Percentiles rank a stretch among this genome's conserved stretches.
Evolutionary conservation across 2,888 invertebrate genomes (phyloP).

Genomic region (Herminia tarsipennalis): DNA sequence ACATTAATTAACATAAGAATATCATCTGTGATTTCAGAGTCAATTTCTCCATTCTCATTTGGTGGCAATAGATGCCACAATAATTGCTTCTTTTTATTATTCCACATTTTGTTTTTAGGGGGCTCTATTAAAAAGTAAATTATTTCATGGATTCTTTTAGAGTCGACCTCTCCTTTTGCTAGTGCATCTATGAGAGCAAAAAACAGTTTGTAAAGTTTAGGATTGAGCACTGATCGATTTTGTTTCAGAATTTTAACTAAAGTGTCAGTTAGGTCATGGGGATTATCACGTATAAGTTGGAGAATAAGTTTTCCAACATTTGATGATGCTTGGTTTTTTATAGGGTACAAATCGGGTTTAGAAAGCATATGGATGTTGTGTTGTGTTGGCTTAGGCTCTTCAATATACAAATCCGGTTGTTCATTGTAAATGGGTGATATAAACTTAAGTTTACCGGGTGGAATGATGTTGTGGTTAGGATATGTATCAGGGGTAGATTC

Average conservation of each 20-base stretch:
- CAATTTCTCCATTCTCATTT: constrained; percentile 6
- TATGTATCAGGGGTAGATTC: not conserved
- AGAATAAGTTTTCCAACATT: not conserved
- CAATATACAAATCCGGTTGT: not conserved
- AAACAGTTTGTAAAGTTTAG: constrained; percentile 4
- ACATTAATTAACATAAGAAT: constrained; percentile 7
- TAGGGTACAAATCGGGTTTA: not conserved
- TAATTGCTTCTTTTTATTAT: not conserved
- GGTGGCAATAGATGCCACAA: not conserved
- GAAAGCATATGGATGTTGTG: not conserved
- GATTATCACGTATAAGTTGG: not conserved
- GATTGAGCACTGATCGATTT: constrained; percentile 1
- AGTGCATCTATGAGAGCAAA: not conserved
- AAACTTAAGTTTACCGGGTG: too few relatives aligned
- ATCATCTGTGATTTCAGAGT: constrained; percentile 19
- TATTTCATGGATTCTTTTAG: not conserved
- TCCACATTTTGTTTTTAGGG: not conserved
- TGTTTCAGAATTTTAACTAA: not conserved
- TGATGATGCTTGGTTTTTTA: not conserved
- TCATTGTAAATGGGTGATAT: not conserved
- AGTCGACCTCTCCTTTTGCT: not conserved
- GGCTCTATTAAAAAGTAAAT: constrained; percentile 7
- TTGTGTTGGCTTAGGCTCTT: not conserved
- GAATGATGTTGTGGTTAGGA: too few relatives aligned
- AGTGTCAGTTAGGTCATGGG: not conserved